Percentiles rank a stretch among this genome's conserved stretches.
Conservation (phyloP, 2,888 invertebrate species). For the Nemoura dubitans region DNA sequence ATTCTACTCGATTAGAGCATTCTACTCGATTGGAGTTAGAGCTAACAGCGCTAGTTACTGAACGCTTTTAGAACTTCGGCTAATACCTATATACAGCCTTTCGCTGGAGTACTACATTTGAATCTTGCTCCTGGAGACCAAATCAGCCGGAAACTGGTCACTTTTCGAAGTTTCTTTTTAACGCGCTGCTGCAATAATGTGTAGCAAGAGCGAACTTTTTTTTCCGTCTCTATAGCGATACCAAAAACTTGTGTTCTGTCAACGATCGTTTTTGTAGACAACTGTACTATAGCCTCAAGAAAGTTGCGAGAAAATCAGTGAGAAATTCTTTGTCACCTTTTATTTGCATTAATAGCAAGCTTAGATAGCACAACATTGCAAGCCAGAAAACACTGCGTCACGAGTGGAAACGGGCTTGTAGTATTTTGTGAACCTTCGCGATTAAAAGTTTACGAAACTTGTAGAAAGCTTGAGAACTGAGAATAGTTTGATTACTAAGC, state of each 20-base stretch:
- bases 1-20: neutral
- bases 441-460: neutral
- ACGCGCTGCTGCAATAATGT: neutral
- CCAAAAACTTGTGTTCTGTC: neutral
- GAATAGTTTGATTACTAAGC: neutral
- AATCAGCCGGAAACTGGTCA: neutral
- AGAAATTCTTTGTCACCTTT: neutral
- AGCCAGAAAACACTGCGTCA: neutral
- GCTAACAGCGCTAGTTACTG: neutral
- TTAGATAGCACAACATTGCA: neutral
- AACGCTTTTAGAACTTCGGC: neutral
- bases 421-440: neutral
- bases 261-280: constrained; percentile 7
- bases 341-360: neutral
- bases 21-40: neutral
- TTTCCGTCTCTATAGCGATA: neutral
- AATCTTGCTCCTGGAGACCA: neutral
- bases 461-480: neutral
- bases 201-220: neutral
- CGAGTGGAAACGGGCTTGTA: neutral
- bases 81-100: no score
- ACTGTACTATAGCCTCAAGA: neutral
- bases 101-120: neutral
- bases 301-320: neutral
- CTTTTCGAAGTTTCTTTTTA: neutral